Conservation (phyloP, 2,113 vertebrate species). For the Actenoides hombroni region DNA sequence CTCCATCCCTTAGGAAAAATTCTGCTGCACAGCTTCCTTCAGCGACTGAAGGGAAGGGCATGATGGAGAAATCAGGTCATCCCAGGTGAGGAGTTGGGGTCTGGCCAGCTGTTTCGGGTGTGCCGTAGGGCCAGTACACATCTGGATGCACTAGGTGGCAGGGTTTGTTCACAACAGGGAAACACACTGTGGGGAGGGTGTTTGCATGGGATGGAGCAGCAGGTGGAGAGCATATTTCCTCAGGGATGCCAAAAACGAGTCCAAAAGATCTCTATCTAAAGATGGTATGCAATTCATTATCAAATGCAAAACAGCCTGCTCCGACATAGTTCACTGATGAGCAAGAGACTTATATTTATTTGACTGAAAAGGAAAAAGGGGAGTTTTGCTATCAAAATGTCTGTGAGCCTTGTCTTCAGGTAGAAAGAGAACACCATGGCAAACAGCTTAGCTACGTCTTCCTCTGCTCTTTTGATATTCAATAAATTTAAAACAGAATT, state of each 20-base stretch:
- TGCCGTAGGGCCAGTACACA: neutral
- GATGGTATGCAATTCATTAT: conserved; percentile 56
- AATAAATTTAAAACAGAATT: neutral
- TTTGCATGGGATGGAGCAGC: conserved; percentile 9
- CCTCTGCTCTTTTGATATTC: neutral
- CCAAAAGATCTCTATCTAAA: conserved; percentile 54
- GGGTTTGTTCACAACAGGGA: neutral
- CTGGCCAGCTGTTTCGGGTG: neutral
- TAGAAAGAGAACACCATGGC: neutral
- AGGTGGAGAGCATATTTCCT: conserved; percentile 51
- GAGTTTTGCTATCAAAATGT: neutral
- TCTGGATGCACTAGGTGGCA: conserved; percentile 65
- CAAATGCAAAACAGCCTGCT: conserved; percentile 49
- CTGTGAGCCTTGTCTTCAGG: neutral
- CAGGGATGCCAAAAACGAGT: neutral
- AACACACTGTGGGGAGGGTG: neutral
- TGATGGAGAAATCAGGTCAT: neutral
- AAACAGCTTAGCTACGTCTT: neutral
- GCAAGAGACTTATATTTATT: neutral
- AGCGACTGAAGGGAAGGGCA: neutral
- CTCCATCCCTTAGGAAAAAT: neutral
- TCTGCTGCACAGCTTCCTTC: neutral
- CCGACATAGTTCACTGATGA: conserved; percentile 8
- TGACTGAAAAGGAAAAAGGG: neutral
- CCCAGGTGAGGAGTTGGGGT: neutral